phyloP scores from a whole-genome alignment of 92 coral and sea anemone species.

The Virgularia gustaviana region DNA sequence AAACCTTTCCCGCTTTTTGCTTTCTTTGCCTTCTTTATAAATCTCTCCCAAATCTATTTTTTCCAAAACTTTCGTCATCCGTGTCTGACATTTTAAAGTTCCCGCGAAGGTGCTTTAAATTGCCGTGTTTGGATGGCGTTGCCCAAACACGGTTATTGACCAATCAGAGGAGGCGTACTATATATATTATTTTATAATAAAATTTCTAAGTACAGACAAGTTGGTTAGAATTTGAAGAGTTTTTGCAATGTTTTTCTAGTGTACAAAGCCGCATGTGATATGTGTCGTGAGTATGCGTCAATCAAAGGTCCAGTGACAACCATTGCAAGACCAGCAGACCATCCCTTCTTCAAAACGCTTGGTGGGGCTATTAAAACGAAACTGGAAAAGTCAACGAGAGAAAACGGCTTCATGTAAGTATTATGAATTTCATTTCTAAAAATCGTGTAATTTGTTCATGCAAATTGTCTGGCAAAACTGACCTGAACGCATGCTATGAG shows the following conservation, averaged over 20 bases:
- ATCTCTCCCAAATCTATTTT: too few relatives aligned
- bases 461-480: neutral
- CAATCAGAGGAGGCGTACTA: too few relatives aligned
- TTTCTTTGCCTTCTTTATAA: too few relatives aligned
- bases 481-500: neutral
- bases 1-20: too few relatives aligned
- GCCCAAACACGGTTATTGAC: too few relatives aligned
- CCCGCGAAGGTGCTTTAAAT: too few relatives aligned
- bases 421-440: neutral
- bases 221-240: neutral
- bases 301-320: constrained; percentile 86
- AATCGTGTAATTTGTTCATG: neutral
- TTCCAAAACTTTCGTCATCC: too few relatives aligned
- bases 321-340: constrained; percentile 89
- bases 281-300: constrained; percentile 85
- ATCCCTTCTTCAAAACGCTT: constrained; percentile 84
- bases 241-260: too few relatives aligned
- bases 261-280: constrained; percentile 80
- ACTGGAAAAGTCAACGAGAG: constrained; percentile 86
- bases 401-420: constrained; percentile 95
- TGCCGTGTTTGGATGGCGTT: neutral
- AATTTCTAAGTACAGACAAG: too few relatives aligned
- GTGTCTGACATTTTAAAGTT: too few relatives aligned
- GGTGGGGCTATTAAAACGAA: constrained; percentile 78
- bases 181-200: neutral